Percentiles rank a stretch among this genome's conserved stretches.
These are phyloP conservation scores for Mystacides longicornis DNA, from an alignment of 2,888 invertebrate genomes.

Conservation along the genomic window DNA sequence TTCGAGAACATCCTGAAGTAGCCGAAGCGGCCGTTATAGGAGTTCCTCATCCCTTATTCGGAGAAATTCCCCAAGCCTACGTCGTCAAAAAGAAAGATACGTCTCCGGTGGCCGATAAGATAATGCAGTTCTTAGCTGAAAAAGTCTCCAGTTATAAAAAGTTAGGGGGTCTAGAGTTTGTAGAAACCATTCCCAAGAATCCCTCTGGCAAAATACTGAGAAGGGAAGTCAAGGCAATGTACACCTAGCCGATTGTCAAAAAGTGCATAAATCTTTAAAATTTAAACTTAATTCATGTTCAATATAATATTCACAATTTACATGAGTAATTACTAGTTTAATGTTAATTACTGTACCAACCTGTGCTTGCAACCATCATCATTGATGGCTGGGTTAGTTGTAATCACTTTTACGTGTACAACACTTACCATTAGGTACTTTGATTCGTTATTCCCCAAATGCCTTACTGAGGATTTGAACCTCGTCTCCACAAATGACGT, in stretches of 20 bases:
- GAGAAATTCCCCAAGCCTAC: conserved; percentile 64
- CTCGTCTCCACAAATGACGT: too few relatives aligned
- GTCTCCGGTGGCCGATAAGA: conserved; percentile 45
- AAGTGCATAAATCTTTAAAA: background rate
- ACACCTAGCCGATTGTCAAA: conserved; percentile 22
- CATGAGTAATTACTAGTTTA: too few relatives aligned
- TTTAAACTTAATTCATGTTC: too few relatives aligned
- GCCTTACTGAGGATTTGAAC: too few relatives aligned
- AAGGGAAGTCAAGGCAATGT: conserved; percentile 43
- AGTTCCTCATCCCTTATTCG: conserved; percentile 51
- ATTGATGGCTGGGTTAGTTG: too few relatives aligned
- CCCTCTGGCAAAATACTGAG: conserved; percentile 73
- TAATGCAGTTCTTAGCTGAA: conserved; percentile 55
- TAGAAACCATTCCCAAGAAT: conserved; percentile 66
- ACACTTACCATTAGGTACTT: too few relatives aligned
- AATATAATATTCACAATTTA: too few relatives aligned
- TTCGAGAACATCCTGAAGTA: conserved; percentile 58
- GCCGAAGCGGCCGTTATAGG: conserved; percentile 72
- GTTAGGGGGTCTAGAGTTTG: conserved; percentile 60
- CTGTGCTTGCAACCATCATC: too few relatives aligned
- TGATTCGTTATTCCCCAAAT: too few relatives aligned
- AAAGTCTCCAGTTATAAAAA: conserved; percentile 73
- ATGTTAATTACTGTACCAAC: too few relatives aligned
- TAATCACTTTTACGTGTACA: too few relatives aligned
- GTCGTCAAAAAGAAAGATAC: conserved; percentile 44